Evolutionary conservation across 2,113 vertebrate species (phyloP), one percentile per base, ranked within the genome.

Genomic region (Alethe castanea): DNA sequence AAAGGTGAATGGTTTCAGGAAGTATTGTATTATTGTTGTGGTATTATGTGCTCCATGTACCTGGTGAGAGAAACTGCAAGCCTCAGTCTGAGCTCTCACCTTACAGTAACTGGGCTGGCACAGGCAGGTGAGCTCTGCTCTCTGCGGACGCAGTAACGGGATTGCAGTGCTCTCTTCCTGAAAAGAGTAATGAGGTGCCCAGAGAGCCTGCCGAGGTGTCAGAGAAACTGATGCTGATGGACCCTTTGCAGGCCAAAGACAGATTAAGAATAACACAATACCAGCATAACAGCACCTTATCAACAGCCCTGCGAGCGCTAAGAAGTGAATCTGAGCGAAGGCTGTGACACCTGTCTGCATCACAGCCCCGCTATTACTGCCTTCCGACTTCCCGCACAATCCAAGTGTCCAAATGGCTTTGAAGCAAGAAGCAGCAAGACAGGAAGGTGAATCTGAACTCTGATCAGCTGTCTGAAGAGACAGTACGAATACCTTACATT

Each of bases 151-250:
- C 42, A 89, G 48, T 15, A 78, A 77, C 14, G 0, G 77, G 56
- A 91, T 19, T 76, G 89, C 89, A 76, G 48, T 8, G 70, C 72
- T 96, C 78, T 65, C 77, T 74, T 91, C 86, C 69, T 18, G 2
- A 84, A 94, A 88, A 89, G 73, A 79, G 80, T 71, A 95, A 96
- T 74, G 92, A 95, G 73, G 73, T 85, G 65, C 89, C 81, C 86
- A 48, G 83, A 92, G 92, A 88, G 86, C 91, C 62, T 64, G 64
- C 61, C 1, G 53, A 91, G 69, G 61, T 92, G 90, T 86, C 91
- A 90, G 80, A 60, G 76, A 92, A 94, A 92, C 29, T 44, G 88
- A 91, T 53, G 70, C 91, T 35, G 56, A 89, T 71, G 72, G 89
- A 84, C 57, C 80, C 57, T 84, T 89, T 8, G 20, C 83, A 91